These are phyloP conservation scores for Siphlonurus alternatus DNA, from an alignment of 2,888 invertebrate genomes.

Conservation along the genomic window DNA sequence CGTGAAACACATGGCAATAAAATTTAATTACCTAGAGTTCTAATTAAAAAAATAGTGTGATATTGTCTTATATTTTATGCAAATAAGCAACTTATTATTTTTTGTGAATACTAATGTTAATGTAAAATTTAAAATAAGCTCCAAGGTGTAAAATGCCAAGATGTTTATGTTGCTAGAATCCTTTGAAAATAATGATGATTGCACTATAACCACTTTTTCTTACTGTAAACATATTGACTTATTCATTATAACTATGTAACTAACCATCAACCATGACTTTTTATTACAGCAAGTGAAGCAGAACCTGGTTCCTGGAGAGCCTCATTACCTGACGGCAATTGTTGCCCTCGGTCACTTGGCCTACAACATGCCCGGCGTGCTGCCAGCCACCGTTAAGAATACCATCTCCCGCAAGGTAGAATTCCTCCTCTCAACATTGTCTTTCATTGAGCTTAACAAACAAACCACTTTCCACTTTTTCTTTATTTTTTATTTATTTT, in stretches of 20 bases:
- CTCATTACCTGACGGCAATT: conserved; percentile 81
- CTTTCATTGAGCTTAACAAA: background rate
- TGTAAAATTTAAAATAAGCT: too few relatives aligned
- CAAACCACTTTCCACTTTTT: background rate
- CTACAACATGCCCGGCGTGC: conserved; percentile 76
- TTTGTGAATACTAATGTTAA: too few relatives aligned
- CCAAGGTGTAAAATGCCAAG: too few relatives aligned
- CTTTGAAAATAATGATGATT: too few relatives aligned
- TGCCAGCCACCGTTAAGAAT: conserved; percentile 80
- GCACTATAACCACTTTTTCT: too few relatives aligned
- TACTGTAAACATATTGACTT: too few relatives aligned
- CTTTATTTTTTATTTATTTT: background rate
- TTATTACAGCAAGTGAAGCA: conserved; percentile 44
- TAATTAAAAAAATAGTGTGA: too few relatives aligned
- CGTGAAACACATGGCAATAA: background rate
- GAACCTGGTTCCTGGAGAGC: conserved; percentile 54
- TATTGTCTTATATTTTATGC: too few relatives aligned
- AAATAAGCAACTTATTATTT: too few relatives aligned
- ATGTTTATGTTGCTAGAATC: too few relatives aligned
- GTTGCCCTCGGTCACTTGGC: conserved; percentile 92
- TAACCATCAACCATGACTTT: too few relatives aligned
- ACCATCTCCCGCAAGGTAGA: conserved; percentile 86
- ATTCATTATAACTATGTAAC: too few relatives aligned
- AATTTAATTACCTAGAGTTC: background rate
- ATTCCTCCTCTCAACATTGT: conserved; percentile 15